These are phyloP conservation scores for Hypomecis punctinalis DNA, from an alignment of 2,888 invertebrate species.

Conservation along the genomic window DNA sequence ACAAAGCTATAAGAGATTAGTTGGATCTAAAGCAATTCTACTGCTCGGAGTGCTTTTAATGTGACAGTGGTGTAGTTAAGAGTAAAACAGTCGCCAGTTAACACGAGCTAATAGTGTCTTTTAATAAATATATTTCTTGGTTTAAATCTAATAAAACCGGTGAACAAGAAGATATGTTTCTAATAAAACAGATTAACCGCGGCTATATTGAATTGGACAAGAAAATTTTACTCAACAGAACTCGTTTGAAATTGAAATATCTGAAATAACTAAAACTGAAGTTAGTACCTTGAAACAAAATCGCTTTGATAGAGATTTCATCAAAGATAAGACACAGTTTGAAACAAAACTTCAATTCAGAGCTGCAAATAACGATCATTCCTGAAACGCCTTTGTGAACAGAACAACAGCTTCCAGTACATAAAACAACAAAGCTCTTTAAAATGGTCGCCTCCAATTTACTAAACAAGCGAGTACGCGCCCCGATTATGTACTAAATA, in stretches of 20 bases:
- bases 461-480: slow-evolving; percentile 2
- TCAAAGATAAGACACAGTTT: slow-evolving; percentile 3
- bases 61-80: slow-evolving; percentile 2
- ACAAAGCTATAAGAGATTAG: slow-evolving; percentile 6
- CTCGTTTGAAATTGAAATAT: background rate
- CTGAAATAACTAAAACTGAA: too few relatives aligned
- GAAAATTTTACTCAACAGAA: background rate
- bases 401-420: slow-evolving; percentile 1
- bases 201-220: background rate
- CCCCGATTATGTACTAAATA: slow-evolving; percentile 28
- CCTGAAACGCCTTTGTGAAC: slow-evolving; percentile 5
- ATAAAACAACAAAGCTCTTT: slow-evolving; percentile 14
- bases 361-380: slow-evolving; percentile 11
- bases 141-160: background rate
- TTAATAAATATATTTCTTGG: slow-evolving; percentile 1
- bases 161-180: background rate
- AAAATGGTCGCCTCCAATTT: slow-evolving; percentile 4
- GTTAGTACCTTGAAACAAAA: background rate
- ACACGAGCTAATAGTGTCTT: slow-evolving; percentile 2
- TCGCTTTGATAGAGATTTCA: slow-evolving; percentile 4
- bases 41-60: slow-evolving; percentile 3
- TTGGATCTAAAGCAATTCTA: slow-evolving; percentile 7
- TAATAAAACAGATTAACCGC: background rate
- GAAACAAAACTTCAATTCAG: background rate
- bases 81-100: slow-evolving; percentile 10